These are phyloP conservation scores for Pollimyrus isidori DNA, from an alignment of 2,113 vertebrate species.

Conservation along the genomic window DNA sequence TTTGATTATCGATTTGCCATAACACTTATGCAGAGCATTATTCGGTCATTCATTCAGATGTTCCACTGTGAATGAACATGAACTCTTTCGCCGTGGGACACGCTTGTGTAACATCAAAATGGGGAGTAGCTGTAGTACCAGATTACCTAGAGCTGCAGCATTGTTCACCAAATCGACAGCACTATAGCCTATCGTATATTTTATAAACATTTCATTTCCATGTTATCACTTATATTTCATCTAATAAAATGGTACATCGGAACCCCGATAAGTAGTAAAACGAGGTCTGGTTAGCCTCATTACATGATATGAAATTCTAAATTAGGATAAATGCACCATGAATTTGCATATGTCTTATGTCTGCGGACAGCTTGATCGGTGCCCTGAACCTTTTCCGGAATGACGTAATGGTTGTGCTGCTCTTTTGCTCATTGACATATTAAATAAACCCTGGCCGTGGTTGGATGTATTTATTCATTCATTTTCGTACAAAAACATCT, in stretches of 20 bases:
- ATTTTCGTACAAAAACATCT: background rate
- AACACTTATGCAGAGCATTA: background rate
- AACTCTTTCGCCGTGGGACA: background rate
- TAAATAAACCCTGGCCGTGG: background rate
- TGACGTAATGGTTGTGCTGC: background rate
- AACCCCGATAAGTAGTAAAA: background rate
- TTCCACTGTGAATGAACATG: background rate
- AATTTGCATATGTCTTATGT: background rate
- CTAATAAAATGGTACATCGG: background rate
- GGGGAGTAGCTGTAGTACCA: background rate
- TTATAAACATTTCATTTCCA: background rate
- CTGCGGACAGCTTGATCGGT: background rate
- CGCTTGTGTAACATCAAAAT: background rate
- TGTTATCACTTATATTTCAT: background rate
- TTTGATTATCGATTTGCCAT: background rate
- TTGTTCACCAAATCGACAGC: background rate
- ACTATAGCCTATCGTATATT: background rate
- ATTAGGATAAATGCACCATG: background rate
- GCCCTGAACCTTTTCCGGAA: background rate
- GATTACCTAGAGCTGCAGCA: background rate
- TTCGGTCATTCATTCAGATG: background rate
- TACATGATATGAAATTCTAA: background rate
- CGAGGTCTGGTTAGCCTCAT: background rate
- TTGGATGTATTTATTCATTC: background rate
- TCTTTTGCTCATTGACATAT: background rate